Percentiles rank a stretch among this genome's conserved stretches.
Conservation (phyloP, 2,113 vertebrate species). For the Brachionichthys hirsutus region DNA sequence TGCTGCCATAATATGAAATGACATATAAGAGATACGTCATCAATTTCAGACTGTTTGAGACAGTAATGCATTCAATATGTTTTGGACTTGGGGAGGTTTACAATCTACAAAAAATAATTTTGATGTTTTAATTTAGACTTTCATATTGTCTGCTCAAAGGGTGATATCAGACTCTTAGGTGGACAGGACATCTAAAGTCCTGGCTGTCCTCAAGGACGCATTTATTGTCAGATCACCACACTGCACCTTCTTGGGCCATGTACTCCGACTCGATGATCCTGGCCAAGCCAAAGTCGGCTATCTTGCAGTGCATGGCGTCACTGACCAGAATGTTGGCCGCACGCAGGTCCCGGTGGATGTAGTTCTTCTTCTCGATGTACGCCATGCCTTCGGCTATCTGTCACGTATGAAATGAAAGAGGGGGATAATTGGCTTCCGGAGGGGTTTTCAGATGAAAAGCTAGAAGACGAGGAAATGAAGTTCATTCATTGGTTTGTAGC, state of each 20-base stretch:
- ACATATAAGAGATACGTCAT: no score
- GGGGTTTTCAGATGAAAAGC: background rate
- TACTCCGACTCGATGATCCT: constrained; percentile 91
- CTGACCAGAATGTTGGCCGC: constrained; percentile 95
- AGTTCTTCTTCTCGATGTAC: constrained; percentile 92
- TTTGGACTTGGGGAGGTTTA: no score
- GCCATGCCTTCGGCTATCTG: constrained; percentile 98
- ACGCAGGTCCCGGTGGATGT: constrained; percentile 93
- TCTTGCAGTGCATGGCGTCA: constrained; percentile 88
- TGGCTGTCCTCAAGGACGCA: background rate
- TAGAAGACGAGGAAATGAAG: no score
- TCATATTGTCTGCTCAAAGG: no score
- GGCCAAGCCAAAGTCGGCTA: constrained; percentile 95
- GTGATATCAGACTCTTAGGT: no score
- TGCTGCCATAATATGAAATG: no score
- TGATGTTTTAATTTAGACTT: no score
- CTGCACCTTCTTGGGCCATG: constrained; percentile 87
- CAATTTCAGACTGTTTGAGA: no score
- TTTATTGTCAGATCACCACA: background rate
- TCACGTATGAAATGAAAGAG: background rate
- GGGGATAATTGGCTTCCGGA: no score
- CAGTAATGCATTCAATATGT: background rate
- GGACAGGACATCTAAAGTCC: no score
- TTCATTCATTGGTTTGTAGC: no score
- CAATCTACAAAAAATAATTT: no score